Evolutionary conservation across 2,113 vertebrate genomes (phyloP).

Genomic region (Xyliphius kryptos): DNA sequence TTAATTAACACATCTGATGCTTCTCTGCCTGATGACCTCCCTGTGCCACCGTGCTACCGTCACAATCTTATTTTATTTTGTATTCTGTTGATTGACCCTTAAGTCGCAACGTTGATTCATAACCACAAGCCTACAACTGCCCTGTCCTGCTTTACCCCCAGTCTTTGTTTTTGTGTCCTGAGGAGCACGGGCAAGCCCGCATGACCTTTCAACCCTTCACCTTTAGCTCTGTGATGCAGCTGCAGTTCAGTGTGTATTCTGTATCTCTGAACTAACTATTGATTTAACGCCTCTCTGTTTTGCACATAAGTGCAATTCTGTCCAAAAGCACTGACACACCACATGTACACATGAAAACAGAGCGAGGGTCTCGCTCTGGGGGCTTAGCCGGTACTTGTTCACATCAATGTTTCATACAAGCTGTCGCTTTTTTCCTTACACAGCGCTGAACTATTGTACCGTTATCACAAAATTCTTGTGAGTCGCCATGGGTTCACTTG

Average conservation of each 20-base stretch:
- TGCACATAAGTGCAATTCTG: slow-evolving; percentile 10
- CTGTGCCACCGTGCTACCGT: too few species aligned
- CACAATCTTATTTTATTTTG: too few species aligned
- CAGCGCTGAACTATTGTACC: neutral
- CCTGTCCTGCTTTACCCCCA: too few species aligned
- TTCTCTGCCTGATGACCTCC: too few species aligned
- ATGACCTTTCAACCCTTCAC: slow-evolving; percentile 19
- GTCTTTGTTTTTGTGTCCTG: neutral
- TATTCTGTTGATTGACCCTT: too few species aligned
- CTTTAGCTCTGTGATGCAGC: neutral
- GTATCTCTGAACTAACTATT: slow-evolving; percentile 10
- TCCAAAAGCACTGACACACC: neutral
- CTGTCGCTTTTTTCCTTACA: slow-evolving; percentile 6
- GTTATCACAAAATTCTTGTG: neutral
- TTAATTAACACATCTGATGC: too few species aligned
- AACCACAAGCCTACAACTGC: too few species aligned
- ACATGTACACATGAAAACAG: neutral
- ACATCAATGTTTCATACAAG: slow-evolving; percentile 15
- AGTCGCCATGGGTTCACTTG: neutral
- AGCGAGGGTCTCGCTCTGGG: neutral
- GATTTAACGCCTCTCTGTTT: slow-evolving; percentile 24
- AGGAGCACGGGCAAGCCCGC: neutral
- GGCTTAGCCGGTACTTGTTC: slow-evolving; percentile 5
- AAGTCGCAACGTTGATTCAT: too few species aligned
- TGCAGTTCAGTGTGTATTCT: neutral